Percentiles rank a stretch among this genome's conserved stretches.
Conservation (phyloP, 2,888 invertebrate species). For the Dryomyza anilis region DNA sequence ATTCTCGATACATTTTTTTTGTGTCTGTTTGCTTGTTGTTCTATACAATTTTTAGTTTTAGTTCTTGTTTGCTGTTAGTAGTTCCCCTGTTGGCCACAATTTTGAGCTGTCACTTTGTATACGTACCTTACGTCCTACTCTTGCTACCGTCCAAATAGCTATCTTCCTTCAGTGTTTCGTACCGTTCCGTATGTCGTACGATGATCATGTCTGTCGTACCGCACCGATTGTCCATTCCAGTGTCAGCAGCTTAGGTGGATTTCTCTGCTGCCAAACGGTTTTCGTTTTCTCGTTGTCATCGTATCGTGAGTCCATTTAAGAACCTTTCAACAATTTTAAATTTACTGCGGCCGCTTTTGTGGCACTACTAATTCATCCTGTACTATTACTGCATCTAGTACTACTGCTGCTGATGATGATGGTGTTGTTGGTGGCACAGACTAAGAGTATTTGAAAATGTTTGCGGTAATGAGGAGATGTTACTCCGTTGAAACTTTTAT, state of each 20-base stretch:
- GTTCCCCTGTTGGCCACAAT: background rate
- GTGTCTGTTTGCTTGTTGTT: no score
- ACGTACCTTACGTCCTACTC: background rate
- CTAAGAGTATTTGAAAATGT: constrained; percentile 3
- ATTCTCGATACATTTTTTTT: no score
- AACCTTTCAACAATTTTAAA: constrained; percentile 13
- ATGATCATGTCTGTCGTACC: no score
- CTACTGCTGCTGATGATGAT: no score
- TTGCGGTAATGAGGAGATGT: constrained; percentile 20
- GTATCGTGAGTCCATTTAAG: constrained; percentile 5
- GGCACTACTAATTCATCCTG: background rate
- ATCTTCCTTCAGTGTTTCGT: no score
- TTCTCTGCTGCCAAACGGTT: background rate
- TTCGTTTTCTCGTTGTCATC: no score
- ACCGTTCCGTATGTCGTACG: no score
- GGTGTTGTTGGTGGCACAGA: no score
- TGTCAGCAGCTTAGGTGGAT: background rate
- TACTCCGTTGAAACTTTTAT: background rate
- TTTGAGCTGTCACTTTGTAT: constrained; percentile 21
- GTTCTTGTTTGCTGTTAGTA: background rate
- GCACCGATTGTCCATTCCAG: no score
- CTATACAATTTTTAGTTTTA: background rate
- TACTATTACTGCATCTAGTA: background rate
- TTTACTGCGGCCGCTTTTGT: constrained; percentile 6
- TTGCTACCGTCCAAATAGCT: no score